A percentile compares a stretch with the other conserved stretches of the same genome.
phyloP scores from a whole-genome alignment of 2,797 vertebrate genomes.

The Microtus californicus region DNA sequence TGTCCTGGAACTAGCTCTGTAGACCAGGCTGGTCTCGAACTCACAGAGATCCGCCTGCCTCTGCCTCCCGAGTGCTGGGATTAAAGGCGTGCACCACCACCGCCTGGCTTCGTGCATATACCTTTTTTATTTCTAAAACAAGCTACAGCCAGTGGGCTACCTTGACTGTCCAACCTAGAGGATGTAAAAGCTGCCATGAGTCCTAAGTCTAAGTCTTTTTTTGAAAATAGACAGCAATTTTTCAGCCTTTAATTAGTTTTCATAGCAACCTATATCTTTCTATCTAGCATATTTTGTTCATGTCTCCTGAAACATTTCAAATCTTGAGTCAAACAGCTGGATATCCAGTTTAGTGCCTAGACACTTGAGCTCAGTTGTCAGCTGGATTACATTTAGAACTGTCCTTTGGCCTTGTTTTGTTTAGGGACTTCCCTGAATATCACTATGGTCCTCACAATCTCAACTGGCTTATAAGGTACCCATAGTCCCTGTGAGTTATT shows the following conservation, averaged over 20 bases:
- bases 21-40: no score
- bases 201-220: not conserved
- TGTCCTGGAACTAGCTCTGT: no score
- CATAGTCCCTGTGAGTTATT: not conserved
- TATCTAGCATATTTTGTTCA: not conserved
- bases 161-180: not conserved
- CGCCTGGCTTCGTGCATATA: no score
- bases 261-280: not conserved
- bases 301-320: conserved; percentile 7
- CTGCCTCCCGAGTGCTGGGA: no score
- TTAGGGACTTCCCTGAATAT: not conserved
- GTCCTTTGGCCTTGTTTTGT: not conserved
- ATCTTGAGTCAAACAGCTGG: not conserved
- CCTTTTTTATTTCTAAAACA: conserved; percentile 29
- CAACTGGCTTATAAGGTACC: conserved; percentile 8
- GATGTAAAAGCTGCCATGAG: not conserved
- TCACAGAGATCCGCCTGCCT: no score
- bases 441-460: not conserved
- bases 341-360: not conserved
- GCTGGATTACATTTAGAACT: not conserved
- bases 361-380: not conserved
- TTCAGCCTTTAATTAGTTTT: conserved; percentile 37
- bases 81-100: no score
- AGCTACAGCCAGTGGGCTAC: not conserved
- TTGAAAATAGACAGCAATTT: not conserved